Evolutionary conservation across 1,140 invertebrate species (phyloP).

Genomic region (Caenorhabditis tropicalis): DNA sequence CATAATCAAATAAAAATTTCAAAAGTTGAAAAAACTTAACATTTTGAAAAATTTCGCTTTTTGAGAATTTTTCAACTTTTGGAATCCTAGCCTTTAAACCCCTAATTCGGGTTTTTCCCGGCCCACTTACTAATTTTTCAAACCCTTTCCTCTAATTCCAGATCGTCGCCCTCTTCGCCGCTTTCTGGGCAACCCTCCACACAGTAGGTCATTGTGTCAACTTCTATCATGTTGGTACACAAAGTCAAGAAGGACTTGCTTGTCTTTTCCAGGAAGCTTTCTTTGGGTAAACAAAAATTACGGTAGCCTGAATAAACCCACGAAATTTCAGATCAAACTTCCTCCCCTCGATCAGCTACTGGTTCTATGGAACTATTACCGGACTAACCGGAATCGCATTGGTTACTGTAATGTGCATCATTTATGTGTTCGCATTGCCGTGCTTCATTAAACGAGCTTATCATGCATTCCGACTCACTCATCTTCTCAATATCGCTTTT

Average conservation of each 20-base stretch:
- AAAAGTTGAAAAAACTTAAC: no score
- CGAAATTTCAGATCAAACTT: constrained; percentile 68
- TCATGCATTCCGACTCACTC: constrained; percentile 77
- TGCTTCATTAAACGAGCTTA: constrained; percentile 85
- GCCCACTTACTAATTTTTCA: no score
- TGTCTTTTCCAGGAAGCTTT: constrained; percentile 91
- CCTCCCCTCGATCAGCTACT: constrained; percentile 71
- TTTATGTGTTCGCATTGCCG: constrained; percentile 96
- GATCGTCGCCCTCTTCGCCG: constrained; percentile 92
- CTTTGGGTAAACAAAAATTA: constrained; percentile 78
- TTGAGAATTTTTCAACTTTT: no score
- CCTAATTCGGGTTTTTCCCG: no score
- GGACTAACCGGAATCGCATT: constrained; percentile 92
- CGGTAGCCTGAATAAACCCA: background rate
- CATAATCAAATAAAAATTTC: no score
- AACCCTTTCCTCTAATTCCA: constrained; percentile 11
- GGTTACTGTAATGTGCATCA: constrained; percentile 85
- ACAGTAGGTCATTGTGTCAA: constrained; percentile 96
- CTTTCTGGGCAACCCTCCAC: constrained; percentile 84
- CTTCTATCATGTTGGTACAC: constrained; percentile 97
- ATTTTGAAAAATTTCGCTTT: no score
- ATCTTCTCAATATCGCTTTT: constrained; percentile 87
- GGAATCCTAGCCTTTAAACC: no score
- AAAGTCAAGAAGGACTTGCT: constrained; percentile 89
- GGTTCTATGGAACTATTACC: constrained; percentile 74